Conservation (phyloP, 2,888 invertebrate genomes). For the Heliconius erato region DNA sequence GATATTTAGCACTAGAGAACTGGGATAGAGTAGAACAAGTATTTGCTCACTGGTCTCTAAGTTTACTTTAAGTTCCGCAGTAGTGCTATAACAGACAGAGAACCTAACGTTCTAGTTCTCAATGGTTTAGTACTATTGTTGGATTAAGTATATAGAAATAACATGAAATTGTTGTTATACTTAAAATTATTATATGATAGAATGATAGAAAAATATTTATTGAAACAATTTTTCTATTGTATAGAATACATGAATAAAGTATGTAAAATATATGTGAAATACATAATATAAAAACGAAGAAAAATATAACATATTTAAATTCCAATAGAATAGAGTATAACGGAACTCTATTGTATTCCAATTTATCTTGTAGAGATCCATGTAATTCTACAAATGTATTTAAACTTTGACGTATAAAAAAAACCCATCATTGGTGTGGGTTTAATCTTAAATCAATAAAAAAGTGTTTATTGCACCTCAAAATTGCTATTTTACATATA, state of each 20-base stretch:
- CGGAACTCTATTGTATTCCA: too few relatives aligned
- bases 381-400: background rate
- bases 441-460: too few relatives aligned
- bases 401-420: background rate
- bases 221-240: background rate
- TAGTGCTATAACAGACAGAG: constrained; percentile 19
- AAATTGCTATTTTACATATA: too few relatives aligned
- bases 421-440: too few relatives aligned
- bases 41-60: constrained; percentile 28
- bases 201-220: background rate
- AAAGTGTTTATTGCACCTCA: too few relatives aligned
- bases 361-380: too few relatives aligned
- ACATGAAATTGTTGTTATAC: background rate
- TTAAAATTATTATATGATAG: background rate
- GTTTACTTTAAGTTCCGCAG: constrained; percentile 29
- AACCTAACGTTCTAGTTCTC: constrained; percentile 24
- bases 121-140: constrained; percentile 10
- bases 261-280: too few relatives aligned
- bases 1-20: constrained; percentile 24
- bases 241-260: background rate
- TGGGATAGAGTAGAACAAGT: constrained; percentile 24
- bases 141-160: constrained; percentile 2
- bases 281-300: too few relatives aligned
- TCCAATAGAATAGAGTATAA: background rate
- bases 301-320: too few relatives aligned